phyloP scores from a whole-genome alignment of 53 echinoderm and acorn worm species.

The Glandiceps talaboti region DNA sequence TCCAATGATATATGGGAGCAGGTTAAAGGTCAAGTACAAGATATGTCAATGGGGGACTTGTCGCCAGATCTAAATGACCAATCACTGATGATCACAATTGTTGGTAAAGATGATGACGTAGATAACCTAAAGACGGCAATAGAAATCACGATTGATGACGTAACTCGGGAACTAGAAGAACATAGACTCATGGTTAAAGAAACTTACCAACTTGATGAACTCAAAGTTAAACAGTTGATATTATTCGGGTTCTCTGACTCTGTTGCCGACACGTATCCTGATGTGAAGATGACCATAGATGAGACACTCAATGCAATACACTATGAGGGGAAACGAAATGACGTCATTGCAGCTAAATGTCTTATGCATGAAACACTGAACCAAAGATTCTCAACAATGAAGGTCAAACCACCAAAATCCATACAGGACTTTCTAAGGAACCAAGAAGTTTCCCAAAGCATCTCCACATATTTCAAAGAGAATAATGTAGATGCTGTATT shows the following conservation, averaged over 20 bases:
- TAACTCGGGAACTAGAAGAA: slow-evolving; percentile 15
- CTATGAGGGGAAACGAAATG: not conserved
- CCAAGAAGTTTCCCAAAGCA: slow-evolving; percentile 2
- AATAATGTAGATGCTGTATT: slow-evolving; percentile 14
- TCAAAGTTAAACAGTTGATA: slow-evolving; percentile 9
- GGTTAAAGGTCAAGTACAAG: not conserved
- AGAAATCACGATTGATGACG: not conserved
- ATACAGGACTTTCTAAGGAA: too few species aligned
- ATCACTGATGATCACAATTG: not conserved
- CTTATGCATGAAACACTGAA: not conserved
- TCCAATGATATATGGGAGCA: not conserved
- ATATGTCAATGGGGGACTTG: not conserved
- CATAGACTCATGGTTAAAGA: slow-evolving; percentile 15
- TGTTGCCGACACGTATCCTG: slow-evolving; percentile 6
- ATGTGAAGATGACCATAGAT: slow-evolving; percentile 9
- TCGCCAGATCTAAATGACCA: not conserved
- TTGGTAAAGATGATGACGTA: slow-evolving; percentile 17
- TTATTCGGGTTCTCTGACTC: slow-evolving; percentile 16
- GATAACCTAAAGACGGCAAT: not conserved
- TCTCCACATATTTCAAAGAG: slow-evolving; percentile 18
- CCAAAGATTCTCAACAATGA: not conserved
- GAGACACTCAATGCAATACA: not conserved
- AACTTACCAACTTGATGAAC: not conserved
- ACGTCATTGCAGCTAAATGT: not conserved
- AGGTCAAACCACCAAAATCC: not conserved